A percentile compares a stretch with the other conserved stretches of the same genome.
Conservation (phyloP, 1,140 invertebrate species). For the Acromyrmex heyeri region DNA sequence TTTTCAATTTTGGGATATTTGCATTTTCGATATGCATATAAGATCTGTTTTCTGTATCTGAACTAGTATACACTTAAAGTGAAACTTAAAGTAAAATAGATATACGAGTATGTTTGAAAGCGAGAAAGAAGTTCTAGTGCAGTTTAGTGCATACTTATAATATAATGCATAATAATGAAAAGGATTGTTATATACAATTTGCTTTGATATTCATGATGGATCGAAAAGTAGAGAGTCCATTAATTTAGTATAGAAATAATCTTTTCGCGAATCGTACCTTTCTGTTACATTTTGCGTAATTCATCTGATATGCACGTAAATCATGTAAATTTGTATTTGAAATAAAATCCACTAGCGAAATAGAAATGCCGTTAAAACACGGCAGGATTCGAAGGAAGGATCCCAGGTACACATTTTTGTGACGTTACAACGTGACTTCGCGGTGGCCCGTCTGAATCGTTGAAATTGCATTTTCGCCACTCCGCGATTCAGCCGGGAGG, state of each 20-base stretch:
- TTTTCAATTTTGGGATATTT: too few relatives aligned
- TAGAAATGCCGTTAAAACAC: constrained; percentile 34
- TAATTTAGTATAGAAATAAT: not conserved
- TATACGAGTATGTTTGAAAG: too few relatives aligned
- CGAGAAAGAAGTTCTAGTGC: too few relatives aligned
- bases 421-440: constrained; percentile 53
- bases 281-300: not conserved
- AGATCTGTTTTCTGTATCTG: too few relatives aligned
- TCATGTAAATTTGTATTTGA: constrained; percentile 12
- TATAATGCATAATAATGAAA: too few relatives aligned
- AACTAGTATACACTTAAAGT: too few relatives aligned
- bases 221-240: not conserved
- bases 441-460: constrained; percentile 45
- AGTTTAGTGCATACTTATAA: too few relatives aligned
- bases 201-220: not conserved
- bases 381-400: constrained; percentile 6
- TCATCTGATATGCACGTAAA: not conserved
- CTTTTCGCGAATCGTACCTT: not conserved
- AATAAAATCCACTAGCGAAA: constrained; percentile 15
- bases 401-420: constrained; percentile 31
- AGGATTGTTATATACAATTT: not conserved
- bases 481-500: constrained; percentile 19
- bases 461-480: constrained; percentile 65
- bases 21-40: too few relatives aligned
- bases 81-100: too few relatives aligned